Base-by-base conservation (phyloP, 2,888 invertebrate species). In the Melinaea menophilus region DNA sequence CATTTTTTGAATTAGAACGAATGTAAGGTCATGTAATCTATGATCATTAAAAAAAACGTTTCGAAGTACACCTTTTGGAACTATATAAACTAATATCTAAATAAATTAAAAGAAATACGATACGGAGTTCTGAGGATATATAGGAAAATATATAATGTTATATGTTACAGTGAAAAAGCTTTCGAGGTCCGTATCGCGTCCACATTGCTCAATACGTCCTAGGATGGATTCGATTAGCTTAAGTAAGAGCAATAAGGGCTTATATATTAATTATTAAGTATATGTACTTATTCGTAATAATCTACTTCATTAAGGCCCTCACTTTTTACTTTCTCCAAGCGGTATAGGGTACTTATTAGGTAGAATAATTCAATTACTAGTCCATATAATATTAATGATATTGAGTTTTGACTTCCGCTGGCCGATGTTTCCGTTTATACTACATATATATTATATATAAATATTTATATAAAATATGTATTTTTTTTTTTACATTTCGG, bases 311-410 rank as follows among this genome's bases (percentile, higher is more conserved):
- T 78, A 79, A 79, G 73, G 81, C 84, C 86, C 85, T 80, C 75
- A 78, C 74, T 78, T 79, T 79, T 75, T 76, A 81, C 81, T 82
- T 88, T 87, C 88, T 90, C 89, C 88, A 83, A 83, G 89, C 90
- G 90, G 90, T 90, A 84, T 85, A 87, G 87, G 88, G 88, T 90
- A 90, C 90, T 90, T 89, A 89, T 81, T 90, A 90, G 88, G 83
- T 90, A 90, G 89, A 78, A 84, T 90, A 89, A 90, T 89, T 88
- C 85, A 88, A 88, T 88, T 87, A 87, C 90, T 90, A 90, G 90
- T 90, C 90, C 86, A 86, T 85, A 79, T 90, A 89, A 88, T 86
- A 80, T 85, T 88, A 88, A 86, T 83, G 66, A 78, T 86, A 84
- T 87, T 84, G 78, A 82, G 80, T 81, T 81, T 86, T 86, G 85